Base-by-base conservation (phyloP, 2,797 vertebrate genomes). In the Hippocampus kuda region DNA sequence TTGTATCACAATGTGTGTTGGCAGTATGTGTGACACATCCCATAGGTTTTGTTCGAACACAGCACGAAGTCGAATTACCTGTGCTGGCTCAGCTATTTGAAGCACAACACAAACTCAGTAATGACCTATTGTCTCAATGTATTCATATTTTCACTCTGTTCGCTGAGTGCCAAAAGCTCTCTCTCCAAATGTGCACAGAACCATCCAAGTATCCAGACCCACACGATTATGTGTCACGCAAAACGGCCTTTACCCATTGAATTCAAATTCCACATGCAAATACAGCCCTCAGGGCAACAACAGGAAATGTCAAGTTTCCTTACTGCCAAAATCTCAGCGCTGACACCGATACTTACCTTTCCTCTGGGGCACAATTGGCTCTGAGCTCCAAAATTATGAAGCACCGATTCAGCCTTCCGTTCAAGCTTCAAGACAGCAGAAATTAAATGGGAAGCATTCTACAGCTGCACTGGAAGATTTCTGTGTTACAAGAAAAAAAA, bases 51-150 rank as follows among this genome's bases (percentile, higher is more conserved):
- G 44, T 73, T 85, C 76, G 79, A 70, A 85, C 73, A 80, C 70
- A 78, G 74, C 72, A 75, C 67, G 77, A 77, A 83, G 71, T 67
- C 73, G 77, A 83, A 86, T 89, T 87, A 89, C 75, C 70, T 82
- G 66, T 75, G 81, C 83, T 82, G 70, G 75, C 69, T 90, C 82
- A 84, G 85, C 77, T 79, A 22, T 83, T 80, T 60, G 13, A 74
- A 61, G 66, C 24, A 18, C 64, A 38, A 62, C 57, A 70, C 27
- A 67, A 72, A 68, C 65, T 69, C 57, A 82, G 49, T 67, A 77
- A 79, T 65, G 61, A 72, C 70, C 75, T 53, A 49, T 68, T 42
- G n/a, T 66, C 27, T 53, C 10, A 12, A 59, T 77, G 72, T 5
- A 56, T 74, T 34, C 42, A 16, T 44, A 69, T 42, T 26, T 44